Percentiles rank a stretch among this genome's conserved stretches.
phyloP scores from a whole-genome alignment of 2,888 invertebrate species.

The Parascotia fuliginaria region DNA sequence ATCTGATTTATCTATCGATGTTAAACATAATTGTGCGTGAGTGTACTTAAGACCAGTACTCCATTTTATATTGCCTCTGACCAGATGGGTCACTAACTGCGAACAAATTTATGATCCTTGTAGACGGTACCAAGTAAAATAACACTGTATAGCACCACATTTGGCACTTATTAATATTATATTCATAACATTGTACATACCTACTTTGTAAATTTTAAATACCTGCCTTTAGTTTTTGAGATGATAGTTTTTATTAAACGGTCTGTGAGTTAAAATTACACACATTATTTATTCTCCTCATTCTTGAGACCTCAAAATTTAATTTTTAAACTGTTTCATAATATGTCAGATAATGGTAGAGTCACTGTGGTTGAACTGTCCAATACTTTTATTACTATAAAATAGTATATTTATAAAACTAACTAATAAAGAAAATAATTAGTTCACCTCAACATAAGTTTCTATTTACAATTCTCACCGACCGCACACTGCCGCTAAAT shows the following conservation, averaged over 20 bases:
- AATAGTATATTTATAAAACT: too few species aligned
- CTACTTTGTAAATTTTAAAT: neutral
- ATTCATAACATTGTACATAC: neutral
- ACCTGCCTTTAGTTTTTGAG: too few species aligned
- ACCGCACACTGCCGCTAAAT: constrained; percentile 52
- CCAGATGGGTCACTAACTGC: constrained; percentile 57
- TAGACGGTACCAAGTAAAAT: constrained; percentile 18
- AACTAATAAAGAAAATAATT: constrained; percentile 3
- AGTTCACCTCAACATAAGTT: constrained; percentile 15
- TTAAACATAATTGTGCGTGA: too few species aligned
- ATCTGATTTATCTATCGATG: too few species aligned
- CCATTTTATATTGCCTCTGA: constrained; percentile 51
- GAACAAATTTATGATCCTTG: constrained; percentile 44
- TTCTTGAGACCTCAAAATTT: too few species aligned
- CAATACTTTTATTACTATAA: too few species aligned
- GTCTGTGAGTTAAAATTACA: too few species aligned
- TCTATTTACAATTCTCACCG: constrained; percentile 52
- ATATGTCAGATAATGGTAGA: too few species aligned
- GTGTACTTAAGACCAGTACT: constrained; percentile 45
- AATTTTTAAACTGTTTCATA: too few species aligned
- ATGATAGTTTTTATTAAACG: too few species aligned
- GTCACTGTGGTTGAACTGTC: too few species aligned
- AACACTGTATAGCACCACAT: constrained; percentile 34
- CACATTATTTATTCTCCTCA: too few species aligned
- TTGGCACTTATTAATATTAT: constrained; percentile 34